Base-by-base conservation (phyloP, 2,113 vertebrate genomes). In the Glaucomys volans region DNA sequence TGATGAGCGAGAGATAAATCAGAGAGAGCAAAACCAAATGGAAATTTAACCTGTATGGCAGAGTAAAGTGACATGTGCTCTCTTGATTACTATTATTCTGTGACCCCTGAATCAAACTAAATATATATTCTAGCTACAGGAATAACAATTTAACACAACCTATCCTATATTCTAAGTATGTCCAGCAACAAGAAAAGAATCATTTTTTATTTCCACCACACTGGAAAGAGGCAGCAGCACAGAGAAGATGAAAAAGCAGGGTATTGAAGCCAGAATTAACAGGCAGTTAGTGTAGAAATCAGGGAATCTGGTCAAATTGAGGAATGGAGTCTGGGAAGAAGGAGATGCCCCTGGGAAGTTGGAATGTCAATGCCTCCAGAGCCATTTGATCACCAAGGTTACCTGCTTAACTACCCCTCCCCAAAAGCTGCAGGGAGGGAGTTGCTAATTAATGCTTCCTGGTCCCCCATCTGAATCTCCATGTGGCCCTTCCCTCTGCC, bases 121-220 rank as follows among this genome's bases (percentile, higher is more conserved):
- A 90, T n/a, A 74, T 67, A 64, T 71, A 84, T 69, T 90, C 64
- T 75, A 32, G 24, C 92, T 79, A 24, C 37, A 77, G 84, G 50
- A 88, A 66, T 79, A 86, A 87, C 95, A 94, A 76, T 74, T 71
- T 93, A 87, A 91, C 90, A 96, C 95, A 95, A 76, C 85, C 91
- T 96, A 28, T 57, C 90, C 91, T 95, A 71, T 76, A 91, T 83
- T 91, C 74, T 66, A 52, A 94, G 64, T 57, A 54, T 83, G 37
- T 54, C 57, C 35, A 64, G 57, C 2, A 74, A 40, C 44, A n/a
- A 72, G 52, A 94, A 22, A 83, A 87, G 47, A 88, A 59, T 82
- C 52, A 17, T 54, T 75, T 87, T 75, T 89, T n/a, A 95, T 95
- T 87, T 97, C 88, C 91, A 50, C 20, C 74, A 47, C 47, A 67